Base-by-base conservation (phyloP, 2,797 vertebrate species). In the Paedocypris micromegethes region DNA sequence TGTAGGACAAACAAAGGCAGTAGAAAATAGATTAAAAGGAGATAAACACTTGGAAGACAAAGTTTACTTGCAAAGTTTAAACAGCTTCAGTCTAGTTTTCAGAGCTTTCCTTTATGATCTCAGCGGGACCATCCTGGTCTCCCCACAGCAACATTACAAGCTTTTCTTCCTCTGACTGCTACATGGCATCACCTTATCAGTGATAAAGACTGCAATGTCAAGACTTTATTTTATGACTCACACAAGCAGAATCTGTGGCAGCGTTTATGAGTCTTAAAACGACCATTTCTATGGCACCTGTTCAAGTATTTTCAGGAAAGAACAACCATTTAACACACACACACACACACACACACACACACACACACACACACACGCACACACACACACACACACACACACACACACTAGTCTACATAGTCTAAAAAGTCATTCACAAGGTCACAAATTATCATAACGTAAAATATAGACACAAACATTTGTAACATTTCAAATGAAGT, bases 201-300 rank as follows among this genome's bases (percentile, higher is more conserved):
- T 73, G 66, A 79, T 76, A 78, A 74, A 79, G 79, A 84, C 80
- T 82, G 75, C 77, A 60, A 0, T 75, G 79, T 81, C 79, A 51
- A 42, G 37, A 6, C 68, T 79, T 73, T 73, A 62, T 82, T 84
- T 84, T 84, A 84, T 85, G 70, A 52, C 72, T 6, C 23, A 69
- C 67, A 83, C 85, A 84, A 82, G 81, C 67, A 73, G 66, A 78
- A 78, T 71, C 69, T 57, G 46, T 73, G 72, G 72, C 72, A 8
- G 39, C 41, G 66, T 23, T 79, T 82, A 75, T 72, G 74, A 76
- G 67, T 80, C 78, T 76, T 64, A 46, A 82, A 74, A 58, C 70
- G 44, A 60, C 37, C 47, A 56, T n/a, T 56, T 54, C 4, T 64
- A 45, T 59, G 56, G 57, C 51, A 6, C 70, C 40, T 66, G 41